Conservation (phyloP, 2,888 invertebrate species). For the Cosmopolites sordidus region DNA sequence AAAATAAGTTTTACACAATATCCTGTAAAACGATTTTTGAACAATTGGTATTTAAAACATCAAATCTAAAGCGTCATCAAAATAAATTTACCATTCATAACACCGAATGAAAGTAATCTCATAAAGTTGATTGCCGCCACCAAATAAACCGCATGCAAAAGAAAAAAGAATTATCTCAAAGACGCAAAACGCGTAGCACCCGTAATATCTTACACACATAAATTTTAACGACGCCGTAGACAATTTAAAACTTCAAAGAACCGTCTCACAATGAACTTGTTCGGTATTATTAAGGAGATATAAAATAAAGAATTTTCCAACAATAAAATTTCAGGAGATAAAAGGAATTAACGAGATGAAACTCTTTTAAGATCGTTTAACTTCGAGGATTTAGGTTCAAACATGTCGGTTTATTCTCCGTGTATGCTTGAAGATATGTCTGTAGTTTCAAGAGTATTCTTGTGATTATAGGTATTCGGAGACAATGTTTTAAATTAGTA, state of each 20-base stretch:
- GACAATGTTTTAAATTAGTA: too few relatives aligned
- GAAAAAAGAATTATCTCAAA: background rate
- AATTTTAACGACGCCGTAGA: conserved; percentile 10
- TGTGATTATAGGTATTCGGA: too few relatives aligned
- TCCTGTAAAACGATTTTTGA: too few relatives aligned
- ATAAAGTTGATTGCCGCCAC: conserved; percentile 1
- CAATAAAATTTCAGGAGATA: conserved; percentile 13
- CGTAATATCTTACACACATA: conserved; percentile 6
- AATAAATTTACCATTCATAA: background rate
- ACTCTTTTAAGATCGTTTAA: too few relatives aligned
- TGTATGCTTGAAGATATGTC: too few relatives aligned
- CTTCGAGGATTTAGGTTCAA: too few relatives aligned
- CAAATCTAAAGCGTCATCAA: background rate
- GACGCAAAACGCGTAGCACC: conserved; percentile 1
- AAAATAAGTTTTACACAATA: too few relatives aligned
- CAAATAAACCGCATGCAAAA: background rate
- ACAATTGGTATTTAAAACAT: too few relatives aligned
- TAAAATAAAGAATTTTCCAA: conserved; percentile 13
- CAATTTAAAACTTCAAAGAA: conserved; percentile 16
- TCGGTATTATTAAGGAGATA: conserved; percentile 11
- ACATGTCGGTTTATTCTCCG: too few relatives aligned
- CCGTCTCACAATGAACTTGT: conserved; percentile 7
- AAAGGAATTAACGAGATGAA: conserved; percentile 9
- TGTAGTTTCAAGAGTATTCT: too few relatives aligned
- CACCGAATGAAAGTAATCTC: background rate